These are phyloP conservation scores for Piscicola geometra DNA, from an alignment of 2,888 invertebrate species.

Conservation along the genomic window DNA sequence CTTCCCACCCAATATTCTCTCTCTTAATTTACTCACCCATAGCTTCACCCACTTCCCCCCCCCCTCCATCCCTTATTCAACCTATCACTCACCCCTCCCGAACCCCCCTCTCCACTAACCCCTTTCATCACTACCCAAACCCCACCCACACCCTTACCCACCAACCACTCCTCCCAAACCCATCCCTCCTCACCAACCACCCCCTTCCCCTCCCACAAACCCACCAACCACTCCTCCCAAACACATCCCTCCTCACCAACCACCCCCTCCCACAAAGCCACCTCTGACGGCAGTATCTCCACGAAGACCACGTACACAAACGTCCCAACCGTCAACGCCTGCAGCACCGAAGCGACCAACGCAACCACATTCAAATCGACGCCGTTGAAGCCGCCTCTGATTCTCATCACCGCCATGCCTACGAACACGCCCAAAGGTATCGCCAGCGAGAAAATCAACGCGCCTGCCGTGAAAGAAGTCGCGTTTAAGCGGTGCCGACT, in stretches of 20 bases:
- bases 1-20: too few relatives aligned
- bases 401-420: constrained; percentile 45
- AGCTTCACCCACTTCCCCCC: too few relatives aligned
- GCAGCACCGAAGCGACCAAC: constrained; percentile 50
- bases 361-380: constrained; percentile 43
- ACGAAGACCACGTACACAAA: constrained; percentile 54
- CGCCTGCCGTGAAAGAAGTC: constrained; percentile 44
- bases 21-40: too few relatives aligned
- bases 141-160: too few relatives aligned
- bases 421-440: constrained; percentile 51
- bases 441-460: constrained; percentile 48
- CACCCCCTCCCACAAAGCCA: not conserved
- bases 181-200: too few relatives aligned
- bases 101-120: too few relatives aligned
- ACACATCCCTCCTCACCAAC: not conserved
- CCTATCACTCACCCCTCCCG: too few relatives aligned
- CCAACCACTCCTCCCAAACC: too few relatives aligned
- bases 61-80: too few relatives aligned
- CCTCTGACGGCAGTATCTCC: constrained; percentile 49
- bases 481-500: constrained; percentile 46
- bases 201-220: too few relatives aligned
- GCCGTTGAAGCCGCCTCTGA: constrained; percentile 42
- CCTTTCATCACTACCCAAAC: too few relatives aligned
- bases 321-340: constrained; percentile 52
- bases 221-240: too few relatives aligned